Evolutionary conservation across 2,888 invertebrate species (phyloP), one percentile per base, ranked within the genome.

Genomic region (Eristalis intricaria): DNA sequence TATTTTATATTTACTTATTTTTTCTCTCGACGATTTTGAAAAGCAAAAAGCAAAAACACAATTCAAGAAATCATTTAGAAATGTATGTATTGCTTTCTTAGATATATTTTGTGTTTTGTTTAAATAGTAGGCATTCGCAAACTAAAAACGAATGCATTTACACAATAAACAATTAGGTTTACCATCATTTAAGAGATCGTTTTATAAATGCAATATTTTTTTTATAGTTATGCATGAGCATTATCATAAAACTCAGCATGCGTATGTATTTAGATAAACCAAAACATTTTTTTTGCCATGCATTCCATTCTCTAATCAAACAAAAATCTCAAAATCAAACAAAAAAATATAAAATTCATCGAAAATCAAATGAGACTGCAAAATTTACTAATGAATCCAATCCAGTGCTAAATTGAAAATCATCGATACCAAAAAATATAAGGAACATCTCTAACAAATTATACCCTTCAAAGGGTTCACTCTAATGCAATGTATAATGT

Each of bases 201-300:
- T 40, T 38, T 26, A n/a, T n/a, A n/a, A n/a, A n/a, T n/a, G n/a
- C n/a, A 43, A n/a, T 15, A 43, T 43, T 43, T 29, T 60, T 65
- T 11, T 69, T 38, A 64, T 76, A 76, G 70, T 61, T 76, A 19
- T 82, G 85, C 85, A 86, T 86, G 85, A 82, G 74, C 85, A 77
- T 78, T 82, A 29, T 76, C 61, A 66, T 66, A 26, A 8, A 64
- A 86, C 35, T 68, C 8, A 71, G 77, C 69, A 80, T 80, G 79
- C 60, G 61, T 23, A 66, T 43, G 40, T 15, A 19, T 15, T 56
- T 38, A 60, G 19, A 38, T n/a, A 64, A 26, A 66, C 19, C 50
- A 50, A 50, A 19, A 50, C 2, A 13, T 13, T 38, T 13, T 8
- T n/a, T 13, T 38, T 26, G 26, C 63, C 64, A 69, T 69, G 22